A percentile compares a stretch with the other conserved stretches of the same genome.
phyloP scores from a whole-genome alignment of 1,140 invertebrate species.

The Homarus americanus region DNA sequence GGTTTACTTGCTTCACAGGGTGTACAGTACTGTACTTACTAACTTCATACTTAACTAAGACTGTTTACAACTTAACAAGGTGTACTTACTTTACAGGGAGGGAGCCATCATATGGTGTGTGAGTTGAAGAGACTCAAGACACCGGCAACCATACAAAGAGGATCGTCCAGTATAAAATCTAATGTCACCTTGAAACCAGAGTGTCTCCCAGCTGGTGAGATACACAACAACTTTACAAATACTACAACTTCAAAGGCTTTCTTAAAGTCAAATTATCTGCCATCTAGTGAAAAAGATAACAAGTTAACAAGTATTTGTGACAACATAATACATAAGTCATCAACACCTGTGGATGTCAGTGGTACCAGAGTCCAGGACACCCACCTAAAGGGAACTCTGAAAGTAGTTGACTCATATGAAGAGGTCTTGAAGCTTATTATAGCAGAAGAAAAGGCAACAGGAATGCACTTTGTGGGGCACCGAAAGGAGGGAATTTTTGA shows the following conservation, averaged over 20 bases:
- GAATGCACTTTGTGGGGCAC: constrained; percentile 18
- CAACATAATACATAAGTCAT: not conserved
- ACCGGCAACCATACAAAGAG: not conserved
- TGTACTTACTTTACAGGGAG: not conserved
- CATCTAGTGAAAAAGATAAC: not conserved
- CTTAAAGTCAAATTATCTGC: not conserved
- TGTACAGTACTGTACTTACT: too few species aligned
- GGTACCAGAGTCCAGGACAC: not conserved
- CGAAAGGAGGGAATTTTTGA: constrained; percentile 37
- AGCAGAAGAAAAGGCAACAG: constrained; percentile 32
- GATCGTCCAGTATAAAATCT: not conserved
- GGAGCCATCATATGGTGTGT: not conserved
- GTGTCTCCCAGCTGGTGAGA: too few species aligned
- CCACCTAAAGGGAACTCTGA: not conserved
- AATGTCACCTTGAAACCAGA: not conserved
- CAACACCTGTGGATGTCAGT: not conserved
- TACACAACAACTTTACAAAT: too few species aligned
- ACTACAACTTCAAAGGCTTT: too few species aligned
- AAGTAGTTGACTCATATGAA: not conserved
- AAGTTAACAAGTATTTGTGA: not conserved
- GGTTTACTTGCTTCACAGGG: too few species aligned
- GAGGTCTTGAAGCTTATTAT: constrained; percentile 1
- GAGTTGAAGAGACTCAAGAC: not conserved
- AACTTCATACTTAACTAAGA: not conserved
- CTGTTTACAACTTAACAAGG: not conserved